Evolutionary conservation across 2,797 vertebrate genomes (phyloP), one percentile per base, ranked within the genome.

Genomic region (Neoniphon sammara): DNA sequence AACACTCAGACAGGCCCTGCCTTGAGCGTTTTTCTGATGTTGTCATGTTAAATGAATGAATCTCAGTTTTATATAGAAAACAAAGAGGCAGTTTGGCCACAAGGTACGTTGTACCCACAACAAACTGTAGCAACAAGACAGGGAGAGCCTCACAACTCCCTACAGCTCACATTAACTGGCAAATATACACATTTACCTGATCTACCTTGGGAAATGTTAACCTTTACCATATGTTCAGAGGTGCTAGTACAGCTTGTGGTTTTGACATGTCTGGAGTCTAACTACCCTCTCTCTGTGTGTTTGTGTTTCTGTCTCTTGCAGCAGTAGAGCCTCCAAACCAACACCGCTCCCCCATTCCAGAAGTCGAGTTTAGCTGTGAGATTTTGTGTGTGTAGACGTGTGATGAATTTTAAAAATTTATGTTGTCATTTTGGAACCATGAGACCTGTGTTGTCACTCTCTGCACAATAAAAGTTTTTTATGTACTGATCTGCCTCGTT

Each of bases 381-480:
- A 66, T 63, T 61, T 68, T 72, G 55, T 49, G 3, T 61, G n/a
- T 71, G 25, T 64, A 25, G 31, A 78, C 10, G 2, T 49, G 23
- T 54, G 9, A 62, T 25, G 5, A 70, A 66, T 55, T 39, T 77
- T 36, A 72, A 66, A 66, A 57, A 27, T 76, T 77, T 79, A 52
- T 57, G 69, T 47, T 63, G 62, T 70, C 25, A 27, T 27, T 27
- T 84, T 77, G 66, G 23, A 86, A 65, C 47, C 75, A 67, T 75
- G 62, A 80, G 25, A 80, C 39, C 80, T 88, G 56, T 87, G 64
- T 86, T 88, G 64, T 86, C 79, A 49, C 72, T 82, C 50, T 85
- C 73, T 88, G 74, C 64, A 81, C 69, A 92, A 87, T 92, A 90
- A 92, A 91, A 58, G 84, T 87, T 86, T 90, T 84, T 81, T 88